Evolutionary conservation across 2,888 invertebrate species (phyloP).

Genomic region (Agriotes lineatus): DNA sequence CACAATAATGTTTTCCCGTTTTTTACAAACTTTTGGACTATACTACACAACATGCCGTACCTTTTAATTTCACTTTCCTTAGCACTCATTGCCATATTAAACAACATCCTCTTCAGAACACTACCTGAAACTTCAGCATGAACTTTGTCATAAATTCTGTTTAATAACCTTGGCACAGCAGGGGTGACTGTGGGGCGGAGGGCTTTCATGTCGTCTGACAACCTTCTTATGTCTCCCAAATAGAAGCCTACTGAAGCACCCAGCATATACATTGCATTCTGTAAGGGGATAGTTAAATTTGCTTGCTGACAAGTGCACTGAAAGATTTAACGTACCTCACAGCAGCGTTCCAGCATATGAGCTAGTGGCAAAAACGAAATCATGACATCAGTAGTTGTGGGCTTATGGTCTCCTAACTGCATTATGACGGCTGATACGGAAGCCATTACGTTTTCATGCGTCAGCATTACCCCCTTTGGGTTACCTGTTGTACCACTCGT

Average conservation of each 20-base stretch:
- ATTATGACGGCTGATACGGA: slow-evolving; percentile 88
- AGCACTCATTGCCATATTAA: slow-evolving; percentile 88
- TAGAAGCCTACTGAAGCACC: slow-evolving; percentile 97
- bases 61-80: slow-evolving; percentile 89
- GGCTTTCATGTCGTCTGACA: slow-evolving; percentile 92
- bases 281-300: background rate
- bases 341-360: slow-evolving; percentile 97
- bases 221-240: slow-evolving; percentile 89
- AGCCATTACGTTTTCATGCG: slow-evolving; percentile 94
- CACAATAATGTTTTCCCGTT: no score
- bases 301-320: background rate
- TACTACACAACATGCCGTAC: no score
- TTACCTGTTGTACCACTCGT: slow-evolving; percentile 97
- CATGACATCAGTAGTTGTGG: slow-evolving; percentile 83
- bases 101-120: slow-evolving; percentile 83
- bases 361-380: slow-evolving; percentile 97
- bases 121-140: slow-evolving; percentile 83
- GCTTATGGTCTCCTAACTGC: slow-evolving; percentile 90
- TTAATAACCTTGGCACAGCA: slow-evolving; percentile 95
- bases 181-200: slow-evolving; percentile 95
- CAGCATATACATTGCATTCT: slow-evolving; percentile 89
- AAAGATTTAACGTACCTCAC: slow-evolving; percentile 73
- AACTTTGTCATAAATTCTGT: slow-evolving; percentile 94
- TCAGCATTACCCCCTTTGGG: slow-evolving; percentile 97
- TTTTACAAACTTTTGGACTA: no score